Evolutionary conservation across 2,113 vertebrate genomes (phyloP).

Genomic region (Paratilapia polleni): DNA sequence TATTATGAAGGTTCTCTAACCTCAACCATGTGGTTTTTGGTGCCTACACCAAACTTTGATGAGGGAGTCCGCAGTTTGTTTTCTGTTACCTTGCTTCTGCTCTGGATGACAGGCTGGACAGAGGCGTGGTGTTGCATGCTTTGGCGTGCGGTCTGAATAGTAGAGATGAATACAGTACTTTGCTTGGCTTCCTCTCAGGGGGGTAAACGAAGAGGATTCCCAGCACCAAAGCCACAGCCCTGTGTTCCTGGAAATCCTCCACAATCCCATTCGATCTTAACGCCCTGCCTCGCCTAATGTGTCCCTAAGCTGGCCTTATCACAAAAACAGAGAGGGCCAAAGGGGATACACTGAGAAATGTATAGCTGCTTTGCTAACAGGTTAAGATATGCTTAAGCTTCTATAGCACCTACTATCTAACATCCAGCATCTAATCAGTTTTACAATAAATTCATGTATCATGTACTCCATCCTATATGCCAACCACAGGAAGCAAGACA

Average conservation of each 20-base stretch:
- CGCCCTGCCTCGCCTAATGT: constrained; percentile 65
- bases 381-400: neutral
- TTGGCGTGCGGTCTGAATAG: constrained; percentile 8
- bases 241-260: constrained; percentile 67
- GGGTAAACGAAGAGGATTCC: constrained; percentile 62
- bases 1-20: neutral
- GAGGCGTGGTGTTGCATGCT: neutral
- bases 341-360: constrained; percentile 31
- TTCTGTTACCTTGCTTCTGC: neutral
- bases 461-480: neutral
- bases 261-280: constrained; percentile 71
- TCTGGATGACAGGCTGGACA: neutral
- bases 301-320: constrained; percentile 69
- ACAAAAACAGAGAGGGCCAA: constrained; percentile 48
- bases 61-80: neutral
- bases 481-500: neutral
- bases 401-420: neutral
- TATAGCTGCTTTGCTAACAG: neutral
- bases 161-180: constrained; percentile 46
- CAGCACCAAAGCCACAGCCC: constrained; percentile 54
- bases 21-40: neutral
- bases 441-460: neutral
- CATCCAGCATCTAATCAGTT: neutral
- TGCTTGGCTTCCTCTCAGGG: constrained; percentile 48
- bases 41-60: neutral